These are phyloP conservation scores for Tachina lurida DNA, from an alignment of 2,888 invertebrate species.

Conservation along the genomic window DNA sequence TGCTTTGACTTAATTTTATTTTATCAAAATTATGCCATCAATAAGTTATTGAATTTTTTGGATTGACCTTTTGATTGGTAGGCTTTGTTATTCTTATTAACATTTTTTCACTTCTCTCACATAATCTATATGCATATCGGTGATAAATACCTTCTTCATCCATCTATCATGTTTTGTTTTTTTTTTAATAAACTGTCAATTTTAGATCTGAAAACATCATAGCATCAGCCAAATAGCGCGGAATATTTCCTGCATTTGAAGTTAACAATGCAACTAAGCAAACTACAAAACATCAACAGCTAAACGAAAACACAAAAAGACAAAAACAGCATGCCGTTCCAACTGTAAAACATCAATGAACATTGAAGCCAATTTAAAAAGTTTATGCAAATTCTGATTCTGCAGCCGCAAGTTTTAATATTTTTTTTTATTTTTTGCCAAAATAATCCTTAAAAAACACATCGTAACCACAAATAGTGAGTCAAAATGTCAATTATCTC, in stretches of 20 bases:
- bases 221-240: constrained; percentile 5
- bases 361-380: constrained; percentile 72
- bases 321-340: constrained; percentile 13
- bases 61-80: constrained; percentile 26
- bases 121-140: constrained; percentile 4
- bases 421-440: constrained; percentile 10
- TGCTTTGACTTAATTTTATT: not conserved
- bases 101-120: constrained; percentile 53
- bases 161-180: constrained; percentile 63
- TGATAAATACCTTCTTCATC: not conserved
- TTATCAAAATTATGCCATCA: constrained; percentile 27
- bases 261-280: constrained; percentile 53
- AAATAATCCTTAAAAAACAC: constrained; percentile 25
- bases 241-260: constrained; percentile 27
- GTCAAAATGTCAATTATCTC: constrained; percentile 71
- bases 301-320: not conserved
- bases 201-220: constrained; percentile 67
- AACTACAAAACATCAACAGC: constrained; percentile 29
- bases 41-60: not conserved
- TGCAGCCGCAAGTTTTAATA: constrained; percentile 63
- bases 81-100: constrained; percentile 12
- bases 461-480: constrained; percentile 61
- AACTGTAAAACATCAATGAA: constrained; percentile 61
- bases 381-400: constrained; percentile 64
- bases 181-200: constrained; percentile 64